phyloP scores from a whole-genome alignment of 2,797 vertebrate genomes.

The Arctocebus calabarensis region DNA sequence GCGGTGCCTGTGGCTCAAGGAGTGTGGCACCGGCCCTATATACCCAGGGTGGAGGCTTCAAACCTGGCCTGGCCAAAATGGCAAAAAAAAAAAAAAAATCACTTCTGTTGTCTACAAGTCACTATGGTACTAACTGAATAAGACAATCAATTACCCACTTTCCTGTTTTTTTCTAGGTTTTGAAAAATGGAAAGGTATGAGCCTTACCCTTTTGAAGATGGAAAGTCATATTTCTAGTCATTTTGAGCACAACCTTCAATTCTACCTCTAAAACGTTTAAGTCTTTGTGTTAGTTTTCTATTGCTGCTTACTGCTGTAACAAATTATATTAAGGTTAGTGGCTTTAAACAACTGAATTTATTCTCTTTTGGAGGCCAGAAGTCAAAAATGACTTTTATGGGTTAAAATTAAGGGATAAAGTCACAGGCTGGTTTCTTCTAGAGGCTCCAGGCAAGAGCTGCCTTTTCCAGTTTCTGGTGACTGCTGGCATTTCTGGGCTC shows the following conservation, averaged over 20 bases:
- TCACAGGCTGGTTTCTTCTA: neutral
- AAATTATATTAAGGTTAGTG: neutral
- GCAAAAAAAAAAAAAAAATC: too few relatives aligned
- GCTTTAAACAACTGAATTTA: neutral
- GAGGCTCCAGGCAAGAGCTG: neutral
- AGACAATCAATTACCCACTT: neutral
- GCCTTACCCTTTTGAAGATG: neutral
- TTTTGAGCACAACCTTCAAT: neutral
- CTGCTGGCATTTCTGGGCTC: neutral
- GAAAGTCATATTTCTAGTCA: neutral
- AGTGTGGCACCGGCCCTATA: too few relatives aligned
- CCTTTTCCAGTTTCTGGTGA: neutral
- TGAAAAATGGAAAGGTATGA: neutral
- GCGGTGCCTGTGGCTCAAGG: too few relatives aligned
- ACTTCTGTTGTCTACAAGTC: neutral
- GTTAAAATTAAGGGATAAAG: neutral
- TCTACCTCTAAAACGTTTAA: neutral
- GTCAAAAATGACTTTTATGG: neutral
- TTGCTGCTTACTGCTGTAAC: neutral
- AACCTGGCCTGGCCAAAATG: too few relatives aligned
- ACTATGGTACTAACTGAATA: neutral
- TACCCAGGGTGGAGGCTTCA: too few relatives aligned
- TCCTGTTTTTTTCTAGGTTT: neutral
- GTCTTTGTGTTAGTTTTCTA: conserved; percentile 36
- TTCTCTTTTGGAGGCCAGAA: neutral